Base-by-base conservation (phyloP, 1,140 invertebrate species). In the Drosophila obscura region DNA sequence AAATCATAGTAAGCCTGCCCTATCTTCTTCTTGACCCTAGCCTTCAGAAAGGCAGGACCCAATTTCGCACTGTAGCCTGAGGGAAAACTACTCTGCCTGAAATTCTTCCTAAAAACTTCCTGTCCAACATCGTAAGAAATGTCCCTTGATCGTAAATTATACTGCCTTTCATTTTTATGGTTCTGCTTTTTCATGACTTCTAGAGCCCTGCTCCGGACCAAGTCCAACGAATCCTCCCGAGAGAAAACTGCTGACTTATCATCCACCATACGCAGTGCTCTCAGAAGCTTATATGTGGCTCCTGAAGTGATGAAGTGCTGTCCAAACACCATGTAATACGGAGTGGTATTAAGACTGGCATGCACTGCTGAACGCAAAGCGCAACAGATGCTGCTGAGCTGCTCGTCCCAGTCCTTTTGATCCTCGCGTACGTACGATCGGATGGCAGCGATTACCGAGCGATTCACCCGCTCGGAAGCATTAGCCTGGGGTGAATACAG, bases 61-160 rank as follows among this genome's bases (percentile, higher is more conserved):
- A 69, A 43, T 45, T 69, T 61, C 11, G 66, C 43, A 48, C 62
- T 69, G 7, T 61, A 61, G 5, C 59, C 59, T 22, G 59, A 45
- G 39, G 15, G 9, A 26, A 69, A 69, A 44, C 61, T 24, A 1
- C 26, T 28, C 48, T 51, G 39, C 46, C 56, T 39, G 9, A 52
- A 49, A 26, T 53, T 50, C 35, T 26, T 62, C 0, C 50, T 9
- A 19, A 31, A 62, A 4, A 62, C 51, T 48, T 62, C 66, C 26
- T 62, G 66, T 0, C 58, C 66, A 6, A 28, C 61, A 45, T 35
- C 35, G 19, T 46, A 49, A 2, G 35, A 49, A 41, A 41, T 8
- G 11, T 49, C 43, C 8, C 44, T n/a, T 4, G 22, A 46, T 4
- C 61, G 51, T n/a, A 64, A 48, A n/a, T 59, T 59, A 19, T 60